Conservation (phyloP, 1,140 invertebrate genomes). For the Manduca sexta region DNA sequence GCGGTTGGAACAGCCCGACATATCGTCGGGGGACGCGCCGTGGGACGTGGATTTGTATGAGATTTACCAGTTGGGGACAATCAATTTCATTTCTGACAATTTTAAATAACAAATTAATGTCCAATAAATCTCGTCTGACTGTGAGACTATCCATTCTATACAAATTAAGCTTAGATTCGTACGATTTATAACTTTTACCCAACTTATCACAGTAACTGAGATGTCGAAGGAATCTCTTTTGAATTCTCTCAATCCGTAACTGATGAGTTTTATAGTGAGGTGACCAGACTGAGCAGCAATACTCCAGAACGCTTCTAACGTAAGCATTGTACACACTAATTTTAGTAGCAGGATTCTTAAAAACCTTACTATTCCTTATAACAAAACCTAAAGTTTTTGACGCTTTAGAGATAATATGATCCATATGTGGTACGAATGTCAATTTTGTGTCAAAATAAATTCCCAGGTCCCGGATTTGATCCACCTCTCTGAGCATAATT, state of each 20-base stretch:
- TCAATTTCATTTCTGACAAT: no score
- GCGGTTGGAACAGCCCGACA: no score
- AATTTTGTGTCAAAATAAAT: conserved; percentile 15
- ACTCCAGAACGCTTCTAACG: conserved; percentile 19
- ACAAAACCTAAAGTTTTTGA: conserved; percentile 22
- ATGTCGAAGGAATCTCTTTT: conserved; percentile 15
- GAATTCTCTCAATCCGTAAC: conserved; percentile 13
- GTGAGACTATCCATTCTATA: no score
- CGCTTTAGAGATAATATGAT: conserved; percentile 5
- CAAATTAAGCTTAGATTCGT: no score
- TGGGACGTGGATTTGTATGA: no score
- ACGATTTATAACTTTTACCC: no score
- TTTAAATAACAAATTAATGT: no score
- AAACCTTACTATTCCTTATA: conserved; percentile 14
- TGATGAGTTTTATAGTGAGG: conserved; percentile 16
- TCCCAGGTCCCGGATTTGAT: not conserved
- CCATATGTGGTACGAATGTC: conserved; percentile 11
- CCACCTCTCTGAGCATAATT: no score
- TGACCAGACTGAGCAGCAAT: conserved; percentile 16
- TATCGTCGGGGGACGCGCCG: no score
- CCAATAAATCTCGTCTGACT: no score
- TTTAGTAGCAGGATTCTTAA: conserved; percentile 12
- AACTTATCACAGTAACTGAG: not conserved
- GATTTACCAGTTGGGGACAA: no score
- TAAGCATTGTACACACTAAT: conserved; percentile 13